Base-by-base conservation (phyloP, 2,113 vertebrate species). In the Cinclus cinclus region DNA sequence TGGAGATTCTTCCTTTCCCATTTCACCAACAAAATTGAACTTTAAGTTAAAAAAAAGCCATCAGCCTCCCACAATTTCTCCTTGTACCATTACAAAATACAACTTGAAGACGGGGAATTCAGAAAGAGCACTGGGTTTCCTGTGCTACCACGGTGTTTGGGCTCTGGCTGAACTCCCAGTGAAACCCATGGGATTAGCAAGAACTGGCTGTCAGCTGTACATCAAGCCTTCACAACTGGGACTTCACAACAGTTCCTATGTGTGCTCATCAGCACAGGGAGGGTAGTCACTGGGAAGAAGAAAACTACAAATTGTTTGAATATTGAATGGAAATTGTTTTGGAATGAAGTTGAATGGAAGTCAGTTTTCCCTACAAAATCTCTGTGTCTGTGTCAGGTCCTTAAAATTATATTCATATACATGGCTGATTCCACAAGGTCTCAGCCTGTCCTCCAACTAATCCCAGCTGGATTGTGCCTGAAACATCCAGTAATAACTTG, bases 231-330 rank as follows among this genome's bases (percentile, higher is more conserved):
- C 46, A 47, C 49, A 55, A n/a, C 7, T 2, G 37, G 67, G 19
- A 44, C 49, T 53, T 58, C 39, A 44, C 56, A 84, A 22, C 23
- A 20, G 37, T 3, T 83, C 2, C 0, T 53, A 7, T 14, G 13
- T 3, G 23, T 33, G 56, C 39, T 78, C 25, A 39, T 55, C 76
- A 70, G 44, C 42, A 65, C 63, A 67, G 23, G 13, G 10, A 76
- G 2, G 4, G 31, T 0, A 60, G 49, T 41, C 46, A 83, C 12
- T 0, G 0, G 21, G 63, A 39, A 46, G 58, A 86, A 50, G 28
- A 63, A 77, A 84, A 39, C 39, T 74, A 62, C 11, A 50, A 46
- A 16, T 7, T 46, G 30, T 55, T 53, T 37, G 35, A 37, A 37
- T 37, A 8, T 37, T 37, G 35, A 37, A 37, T 37, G 35, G 35